phyloP scores from a whole-genome alignment of 2,797 vertebrate species.

The Acrocephalus scirpaceus region DNA sequence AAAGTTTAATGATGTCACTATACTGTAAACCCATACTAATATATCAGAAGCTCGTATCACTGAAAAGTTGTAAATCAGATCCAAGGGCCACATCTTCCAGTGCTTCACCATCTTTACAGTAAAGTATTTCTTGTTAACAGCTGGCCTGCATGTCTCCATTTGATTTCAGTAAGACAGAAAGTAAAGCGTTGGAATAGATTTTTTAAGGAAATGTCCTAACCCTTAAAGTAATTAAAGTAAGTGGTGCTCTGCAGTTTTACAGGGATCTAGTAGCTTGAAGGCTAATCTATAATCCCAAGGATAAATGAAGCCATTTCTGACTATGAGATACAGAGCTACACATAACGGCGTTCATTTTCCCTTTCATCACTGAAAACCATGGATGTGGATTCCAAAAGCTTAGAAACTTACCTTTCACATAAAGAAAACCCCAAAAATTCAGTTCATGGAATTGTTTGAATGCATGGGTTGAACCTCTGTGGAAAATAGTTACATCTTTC shows the following conservation, averaged over 20 bases:
- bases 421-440: not conserved
- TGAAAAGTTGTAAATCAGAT: constrained; percentile 28
- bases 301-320: not conserved
- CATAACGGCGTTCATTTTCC: not conserved
- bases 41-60: not conserved
- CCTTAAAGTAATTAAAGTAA: not conserved
- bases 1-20: not conserved
- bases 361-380: not conserved
- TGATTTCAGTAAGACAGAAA: not conserved
- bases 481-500: not conserved
- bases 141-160: not conserved
- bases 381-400: not conserved
- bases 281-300: not conserved
- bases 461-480: not conserved
- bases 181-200: not conserved
- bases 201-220: not conserved
- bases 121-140: not conserved
- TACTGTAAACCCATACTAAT: not conserved
- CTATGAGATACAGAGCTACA: not conserved
- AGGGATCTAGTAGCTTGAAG: not conserved
- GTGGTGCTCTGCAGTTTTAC: not conserved
- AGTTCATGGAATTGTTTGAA: not conserved
- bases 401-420: not conserved
- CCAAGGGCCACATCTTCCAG: not conserved
- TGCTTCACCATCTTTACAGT: not conserved